A percentile compares a stretch with the other conserved stretches of the same genome.
phyloP scores from a whole-genome alignment of 23 tunicate genomes.

The Aplidium turbinatum region DNA sequence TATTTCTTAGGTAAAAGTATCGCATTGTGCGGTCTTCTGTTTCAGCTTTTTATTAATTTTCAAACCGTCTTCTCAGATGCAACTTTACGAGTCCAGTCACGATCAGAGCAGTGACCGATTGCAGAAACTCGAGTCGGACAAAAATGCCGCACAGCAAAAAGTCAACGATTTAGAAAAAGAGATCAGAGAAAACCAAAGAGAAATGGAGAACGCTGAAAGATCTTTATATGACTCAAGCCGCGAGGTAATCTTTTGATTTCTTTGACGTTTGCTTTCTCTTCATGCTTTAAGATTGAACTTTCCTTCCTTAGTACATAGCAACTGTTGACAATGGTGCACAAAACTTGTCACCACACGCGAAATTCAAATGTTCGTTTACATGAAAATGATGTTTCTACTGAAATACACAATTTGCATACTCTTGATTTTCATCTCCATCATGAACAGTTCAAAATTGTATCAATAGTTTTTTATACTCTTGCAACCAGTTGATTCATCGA shows the following conservation, averaged over 20 bases:
- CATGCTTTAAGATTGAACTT: no score
- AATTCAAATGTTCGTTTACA: no score
- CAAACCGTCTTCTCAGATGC: no score
- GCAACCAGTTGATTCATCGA: no score
- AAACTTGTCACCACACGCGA: no score
- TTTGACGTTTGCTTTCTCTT: neutral
- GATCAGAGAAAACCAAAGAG: slow-evolving; percentile 4
- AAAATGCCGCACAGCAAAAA: slow-evolving; percentile 10
- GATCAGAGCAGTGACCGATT: slow-evolving; percentile 8
- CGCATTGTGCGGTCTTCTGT: neutral
- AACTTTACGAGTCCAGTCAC: slow-evolving; percentile 6
- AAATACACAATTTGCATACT: no score
- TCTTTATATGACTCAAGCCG: neutral
- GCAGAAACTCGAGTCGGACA: slow-evolving; percentile 1
- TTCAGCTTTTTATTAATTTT: neutral
- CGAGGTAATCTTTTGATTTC: slow-evolving; percentile 23
- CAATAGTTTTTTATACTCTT: no score
- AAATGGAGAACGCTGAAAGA: slow-evolving; percentile 4
- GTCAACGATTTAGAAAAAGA: slow-evolving; percentile 17
- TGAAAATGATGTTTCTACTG: no score
- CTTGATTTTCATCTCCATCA: no score
- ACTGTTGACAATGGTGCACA: no score
- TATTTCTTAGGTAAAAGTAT: neutral
- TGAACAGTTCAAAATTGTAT: no score
- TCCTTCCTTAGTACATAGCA: no score